phyloP scores from a whole-genome alignment of 2,888 invertebrate species.

The Cantharis rustica region DNA sequence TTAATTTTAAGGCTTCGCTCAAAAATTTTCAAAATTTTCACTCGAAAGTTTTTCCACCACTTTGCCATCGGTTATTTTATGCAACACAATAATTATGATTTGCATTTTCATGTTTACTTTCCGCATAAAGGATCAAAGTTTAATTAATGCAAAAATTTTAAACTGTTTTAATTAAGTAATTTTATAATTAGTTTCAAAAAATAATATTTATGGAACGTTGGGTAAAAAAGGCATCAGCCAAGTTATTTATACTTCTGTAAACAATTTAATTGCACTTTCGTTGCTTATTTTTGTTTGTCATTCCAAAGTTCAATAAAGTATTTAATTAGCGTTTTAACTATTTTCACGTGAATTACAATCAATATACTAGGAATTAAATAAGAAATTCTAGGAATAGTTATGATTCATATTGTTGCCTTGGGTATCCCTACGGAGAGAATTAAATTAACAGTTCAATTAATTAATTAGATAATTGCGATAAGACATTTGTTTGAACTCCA shows the following conservation, averaged over 20 bases:
- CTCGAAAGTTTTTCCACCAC: neutral
- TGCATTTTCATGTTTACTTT: neutral
- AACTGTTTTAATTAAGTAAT: neutral
- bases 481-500: neutral
- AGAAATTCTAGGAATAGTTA: neutral
- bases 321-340: neutral
- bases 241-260: neutral
- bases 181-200: neutral
- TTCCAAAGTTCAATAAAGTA: neutral
- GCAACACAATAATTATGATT: neutral
- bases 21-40: neutral
- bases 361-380: neutral
- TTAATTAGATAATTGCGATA: neutral
- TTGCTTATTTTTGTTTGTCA: neutral
- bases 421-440: neutral
- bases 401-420: neutral
- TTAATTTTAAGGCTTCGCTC: neutral
- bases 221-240: neutral
- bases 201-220: neutral
- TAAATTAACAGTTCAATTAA: neutral
- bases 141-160: neutral
- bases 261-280: neutral
- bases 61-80: neutral
- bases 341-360: neutral
- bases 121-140: neutral